Evolutionary conservation across 1,140 invertebrate species (phyloP), one percentile per base, ranked within the genome.

Genomic region (Lutraria rhynchaena): DNA sequence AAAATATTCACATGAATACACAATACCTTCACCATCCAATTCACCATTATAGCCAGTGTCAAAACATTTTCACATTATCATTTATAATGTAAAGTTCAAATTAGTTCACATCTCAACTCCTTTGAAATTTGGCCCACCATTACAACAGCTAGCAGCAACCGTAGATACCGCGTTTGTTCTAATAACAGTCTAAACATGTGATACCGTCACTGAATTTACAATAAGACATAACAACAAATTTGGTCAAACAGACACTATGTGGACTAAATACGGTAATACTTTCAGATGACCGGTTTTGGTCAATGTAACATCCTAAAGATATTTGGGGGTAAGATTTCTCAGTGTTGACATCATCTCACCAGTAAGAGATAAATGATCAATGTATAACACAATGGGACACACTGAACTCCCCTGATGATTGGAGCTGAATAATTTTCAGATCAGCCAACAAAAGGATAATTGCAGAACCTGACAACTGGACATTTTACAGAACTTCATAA

Each of bases 391-490:
- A 22, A n/a, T 41, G 37, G n/a, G 61, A 67, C 63, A 67, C 41
- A 46, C 44, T 49, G 44, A n/a, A 24, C 41, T 67, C 63, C 63
- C 63, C 44, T 49, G 63, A 27, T 41, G 63, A 41, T 67, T 46
- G 49, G 49, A 67, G 49, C 63, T n/a, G 63, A 67, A 67, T 67
- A 67, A 67, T 67, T 67, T 67, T 46, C 63, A 1, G 41, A 67
- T 46, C 44, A 46, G n/a, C 9, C 27, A 24, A 67, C 63, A 67
- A 67, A n/a, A 67, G 63, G 63, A 67, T 46, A 46, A 67, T 67
- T 46, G 63, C 9, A n/a, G 63, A 7, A 27, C 49, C 1, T 67
- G 63, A 67, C 63, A 67, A 67, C 44, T 67, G 63, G 63, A 67
- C 63, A 67, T n/a, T n/a, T n/a, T n/a, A 49, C 41, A 46, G 41